Evolutionary conservation across 1,140 invertebrate species (phyloP), one percentile per base, ranked within the genome.

Genomic region (Pollicipes pollicipes): DNA sequence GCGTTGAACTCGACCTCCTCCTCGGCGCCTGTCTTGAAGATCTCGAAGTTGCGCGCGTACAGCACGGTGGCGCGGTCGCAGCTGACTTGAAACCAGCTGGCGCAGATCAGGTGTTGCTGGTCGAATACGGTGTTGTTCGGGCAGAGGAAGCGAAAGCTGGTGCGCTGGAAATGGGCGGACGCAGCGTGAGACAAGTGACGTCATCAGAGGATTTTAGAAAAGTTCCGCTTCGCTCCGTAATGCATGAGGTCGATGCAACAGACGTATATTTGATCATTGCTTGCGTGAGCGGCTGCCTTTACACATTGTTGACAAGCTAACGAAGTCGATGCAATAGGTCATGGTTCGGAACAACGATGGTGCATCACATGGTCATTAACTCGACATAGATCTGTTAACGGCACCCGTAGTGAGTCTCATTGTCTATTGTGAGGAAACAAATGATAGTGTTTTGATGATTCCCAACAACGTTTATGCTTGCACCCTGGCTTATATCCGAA

Each of bases 111-210:
- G 70, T 90, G 89, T 77, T 93, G 91, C 78, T 94, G 91, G 78
- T 95, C 91, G 80, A 95, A 94, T 71, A 91, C 86, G 0, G 92
- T 95, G 73, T 91, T 90, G 76, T 94, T 93, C 4, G 91, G 91
- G 78, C 92, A 95, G 74, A 94, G 83, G 81, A 94, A 95, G 75
- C 88, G 85, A 80, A 86, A 88, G 28, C 64, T 66, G 64, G 64
- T 66, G 24, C n/a, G n/a, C 64, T 66, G 64, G 3, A 1, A 24
- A 66, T 21, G 45, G 24, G 17, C n/a, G 24, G 13, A 58, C 45
- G 17, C 45, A 21, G 45, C 35, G 17, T 35, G 6, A 35, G 35
- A 35, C 35, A 35, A 17, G 35, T 35, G 6, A 35, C 6, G 35
- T 35, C 35, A 35, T 17, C 6, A 35, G 35, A 17, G 6, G 6